Evolutionary conservation across 1,140 invertebrate genomes (phyloP), one percentile per base, ranked within the genome.

Genomic region (Ctenoplectra terminalis): DNA sequence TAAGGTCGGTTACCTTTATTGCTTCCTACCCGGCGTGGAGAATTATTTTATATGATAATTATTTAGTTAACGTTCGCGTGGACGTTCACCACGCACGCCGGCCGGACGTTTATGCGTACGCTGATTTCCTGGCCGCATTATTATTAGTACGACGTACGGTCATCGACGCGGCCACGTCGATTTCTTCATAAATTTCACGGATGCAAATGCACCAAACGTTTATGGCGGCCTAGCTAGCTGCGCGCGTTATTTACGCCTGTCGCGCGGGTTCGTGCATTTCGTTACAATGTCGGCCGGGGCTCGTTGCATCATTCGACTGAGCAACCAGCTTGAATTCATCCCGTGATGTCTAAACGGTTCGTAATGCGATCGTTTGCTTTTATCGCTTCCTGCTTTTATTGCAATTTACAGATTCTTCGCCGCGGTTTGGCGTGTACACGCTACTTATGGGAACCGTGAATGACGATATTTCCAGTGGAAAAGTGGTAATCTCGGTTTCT

Each of bases 21-120:
- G 73, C 81, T 84, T 87, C 85, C 81, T 81, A 34, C 54, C 76
- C 67, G 29, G 58, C 37, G 15, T 34, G 56, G 43, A 81, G 75
- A 80, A 87, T 87, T 84, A 87, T 83, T 87, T 87, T 87, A 84
- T 77, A 84, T 34, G 34, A n/a, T 58, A 50, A 87, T 87, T 87
- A 87, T 87, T 87, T 83, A 72, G 77, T 67, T 86, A 85, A 82
- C 64, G 74, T 26, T 26, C 46, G 8, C 31, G 29, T 17, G 67
- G 29, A 34, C 74, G 23, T 64, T 3, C 31, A 43, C 15, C 13
- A 15, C 34, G 46, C 6, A 48, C n/a, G 43, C 29, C 17, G 11
- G 50, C 11, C 67, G 5, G 40, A 40, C 31, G 66, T 46, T 46
- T 66, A 54, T 31, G 46, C 37, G 20, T 46, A 15, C 26, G n/a